Conservation (phyloP, 2,888 invertebrate genomes). For the Dryobota labecula region DNA sequence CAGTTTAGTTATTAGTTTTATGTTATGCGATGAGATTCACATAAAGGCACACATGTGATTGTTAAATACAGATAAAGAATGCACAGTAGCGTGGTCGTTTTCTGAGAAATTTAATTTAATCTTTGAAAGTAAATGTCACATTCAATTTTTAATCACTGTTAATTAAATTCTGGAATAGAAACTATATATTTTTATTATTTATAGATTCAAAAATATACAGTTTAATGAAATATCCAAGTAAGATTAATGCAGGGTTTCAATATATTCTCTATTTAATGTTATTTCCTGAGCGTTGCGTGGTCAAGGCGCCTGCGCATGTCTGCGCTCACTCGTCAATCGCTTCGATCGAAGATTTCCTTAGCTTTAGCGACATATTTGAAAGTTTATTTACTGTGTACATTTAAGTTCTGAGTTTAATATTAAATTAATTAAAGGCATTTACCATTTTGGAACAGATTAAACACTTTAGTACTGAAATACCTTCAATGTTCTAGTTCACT, state of each 20-base stretch:
- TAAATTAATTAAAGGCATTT: slow-evolving; percentile 13
- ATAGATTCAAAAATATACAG: neutral
- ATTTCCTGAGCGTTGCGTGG: slow-evolving; percentile 59
- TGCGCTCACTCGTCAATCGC: slow-evolving; percentile 68
- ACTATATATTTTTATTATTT: neutral
- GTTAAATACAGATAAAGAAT: slow-evolving; percentile 49
- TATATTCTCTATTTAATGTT: slow-evolving; percentile 56
- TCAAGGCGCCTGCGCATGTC: slow-evolving; percentile 68
- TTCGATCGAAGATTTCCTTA: slow-evolving; percentile 54
- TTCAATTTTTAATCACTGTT: slow-evolving; percentile 14
- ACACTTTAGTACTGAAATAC: neutral
- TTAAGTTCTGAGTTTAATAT: slow-evolving; percentile 27
- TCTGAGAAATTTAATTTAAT: slow-evolving; percentile 46
- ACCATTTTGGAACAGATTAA: neutral
- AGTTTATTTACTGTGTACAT: slow-evolving; percentile 49
- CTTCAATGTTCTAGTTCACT: neutral
- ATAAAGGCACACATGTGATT: slow-evolving; percentile 46
- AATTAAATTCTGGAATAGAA: slow-evolving; percentile 14
- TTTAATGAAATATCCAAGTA: neutral
- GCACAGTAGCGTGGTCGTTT: slow-evolving; percentile 34
- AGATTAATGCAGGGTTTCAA: slow-evolving; percentile 28
- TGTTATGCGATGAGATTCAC: slow-evolving; percentile 49
- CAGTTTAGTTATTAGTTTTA: slow-evolving; percentile 46
- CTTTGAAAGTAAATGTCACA: slow-evolving; percentile 19
- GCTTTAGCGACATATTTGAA: slow-evolving; percentile 47